Evolutionary conservation across 2,797 vertebrate species (phyloP).

Genomic region (Pseudochirops cupreus): DNA sequence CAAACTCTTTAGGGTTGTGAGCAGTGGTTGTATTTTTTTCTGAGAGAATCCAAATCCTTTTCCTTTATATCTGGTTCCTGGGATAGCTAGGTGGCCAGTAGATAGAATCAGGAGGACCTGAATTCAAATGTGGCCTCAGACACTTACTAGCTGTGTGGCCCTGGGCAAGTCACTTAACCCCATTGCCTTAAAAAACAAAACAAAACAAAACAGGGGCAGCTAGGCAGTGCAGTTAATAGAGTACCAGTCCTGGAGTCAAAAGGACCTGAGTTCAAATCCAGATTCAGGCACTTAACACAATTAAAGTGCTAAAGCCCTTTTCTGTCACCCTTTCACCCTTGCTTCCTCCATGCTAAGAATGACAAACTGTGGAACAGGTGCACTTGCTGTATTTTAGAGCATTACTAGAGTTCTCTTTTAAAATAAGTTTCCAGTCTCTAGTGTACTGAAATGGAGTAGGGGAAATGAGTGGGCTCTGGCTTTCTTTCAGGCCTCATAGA

Average conservation of each 20-base stretch:
- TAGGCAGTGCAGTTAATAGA: no score
- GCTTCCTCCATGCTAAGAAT: neutral
- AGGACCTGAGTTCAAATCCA: no score
- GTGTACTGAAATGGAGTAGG: neutral
- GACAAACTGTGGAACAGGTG: neutral
- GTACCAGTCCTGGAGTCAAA: no score
- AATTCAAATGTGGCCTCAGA: neutral
- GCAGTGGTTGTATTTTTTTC: constrained; percentile 2
- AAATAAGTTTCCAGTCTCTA: neutral
- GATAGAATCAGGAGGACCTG: neutral
- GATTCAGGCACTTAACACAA: no score
- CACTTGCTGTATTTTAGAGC: neutral
- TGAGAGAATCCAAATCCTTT: constrained; percentile 46
- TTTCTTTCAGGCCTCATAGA: neutral
- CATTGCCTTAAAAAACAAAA: neutral
- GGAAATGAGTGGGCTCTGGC: neutral
- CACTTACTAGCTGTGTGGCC: neutral
- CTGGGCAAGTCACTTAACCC: neutral
- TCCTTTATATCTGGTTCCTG: neutral
- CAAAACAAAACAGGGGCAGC: neutral
- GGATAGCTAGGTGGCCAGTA: neutral
- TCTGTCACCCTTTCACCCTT: neutral
- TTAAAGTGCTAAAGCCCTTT: constrained; percentile 35
- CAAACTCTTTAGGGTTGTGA: neutral
- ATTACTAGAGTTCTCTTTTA: neutral